phyloP scores from a whole-genome alignment of 1,140 invertebrate species.

The Euura lappo region DNA sequence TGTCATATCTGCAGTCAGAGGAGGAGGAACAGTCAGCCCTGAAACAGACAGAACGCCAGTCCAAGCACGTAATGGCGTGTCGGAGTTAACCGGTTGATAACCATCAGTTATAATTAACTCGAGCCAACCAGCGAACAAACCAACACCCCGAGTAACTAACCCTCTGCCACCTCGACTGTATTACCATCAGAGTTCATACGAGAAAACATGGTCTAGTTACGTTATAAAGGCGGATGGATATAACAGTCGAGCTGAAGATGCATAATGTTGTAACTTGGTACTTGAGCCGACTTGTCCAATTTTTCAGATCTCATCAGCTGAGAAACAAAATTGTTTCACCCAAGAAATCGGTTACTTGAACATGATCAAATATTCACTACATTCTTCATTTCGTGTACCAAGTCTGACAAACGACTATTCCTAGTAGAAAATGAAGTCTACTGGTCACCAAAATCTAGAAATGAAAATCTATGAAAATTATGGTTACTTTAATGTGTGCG shows the following conservation, averaged over 20 bases:
- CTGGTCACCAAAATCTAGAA: too few relatives aligned
- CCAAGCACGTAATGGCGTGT: conserved; percentile 62
- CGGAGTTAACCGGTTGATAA: conserved; percentile 63
- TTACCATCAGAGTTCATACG: conserved; percentile 7
- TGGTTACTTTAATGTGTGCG: too few relatives aligned
- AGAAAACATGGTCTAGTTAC: neutral
- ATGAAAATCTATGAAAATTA: too few relatives aligned
- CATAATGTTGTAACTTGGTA: too few relatives aligned
- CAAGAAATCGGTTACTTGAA: too few relatives aligned
- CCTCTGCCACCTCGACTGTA: conserved; percentile 30
- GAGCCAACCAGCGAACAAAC: conserved; percentile 58
- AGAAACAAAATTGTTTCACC: too few relatives aligned
- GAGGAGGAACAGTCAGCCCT: neutral
- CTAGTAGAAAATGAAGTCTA: too few relatives aligned
- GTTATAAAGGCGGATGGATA: too few relatives aligned
- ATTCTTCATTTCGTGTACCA: too few relatives aligned
- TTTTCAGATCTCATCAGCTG: neutral
- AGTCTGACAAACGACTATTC: too few relatives aligned
- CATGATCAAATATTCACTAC: too few relatives aligned
- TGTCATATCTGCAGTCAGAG: neutral
- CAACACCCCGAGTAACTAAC: conserved; percentile 45
- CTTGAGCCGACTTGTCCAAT: neutral
- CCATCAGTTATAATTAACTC: conserved; percentile 63
- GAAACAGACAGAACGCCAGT: conserved; percentile 46
- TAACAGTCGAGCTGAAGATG: too few relatives aligned